These are phyloP conservation scores for Pantherophis guttatus DNA, from an alignment of 2,113 vertebrate species.

Conservation along the genomic window DNA sequence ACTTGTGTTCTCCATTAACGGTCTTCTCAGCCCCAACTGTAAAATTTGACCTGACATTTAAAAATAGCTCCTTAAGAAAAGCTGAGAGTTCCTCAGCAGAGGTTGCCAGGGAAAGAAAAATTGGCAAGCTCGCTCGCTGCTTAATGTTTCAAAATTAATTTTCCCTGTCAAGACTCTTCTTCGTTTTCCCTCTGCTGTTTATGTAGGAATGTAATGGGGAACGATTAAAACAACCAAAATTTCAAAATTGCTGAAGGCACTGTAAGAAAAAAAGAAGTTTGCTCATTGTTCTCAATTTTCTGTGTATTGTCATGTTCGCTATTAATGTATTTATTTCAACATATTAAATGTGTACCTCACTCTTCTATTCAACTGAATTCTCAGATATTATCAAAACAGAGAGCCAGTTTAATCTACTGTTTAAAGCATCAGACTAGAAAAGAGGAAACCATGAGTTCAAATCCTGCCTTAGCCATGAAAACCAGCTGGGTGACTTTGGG, in stretches of 20 bases:
- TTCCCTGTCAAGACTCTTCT: slow-evolving; percentile 65
- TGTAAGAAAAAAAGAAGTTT: slow-evolving; percentile 49
- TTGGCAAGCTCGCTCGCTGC: slow-evolving; percentile 40
- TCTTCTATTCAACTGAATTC: neutral
- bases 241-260: slow-evolving; percentile 56
- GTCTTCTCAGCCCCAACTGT: slow-evolving; percentile 45
- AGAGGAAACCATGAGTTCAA: neutral
- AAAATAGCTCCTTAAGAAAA: slow-evolving; percentile 48
- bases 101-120: slow-evolving; percentile 43
- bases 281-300: slow-evolving; percentile 44
- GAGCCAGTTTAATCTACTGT: neutral
- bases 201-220: slow-evolving; percentile 68
- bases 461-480: neutral
- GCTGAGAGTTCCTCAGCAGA: slow-evolving; percentile 32
- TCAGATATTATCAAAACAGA: neutral
- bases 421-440: neutral
- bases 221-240: slow-evolving; percentile 65
- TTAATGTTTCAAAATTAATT: slow-evolving; percentile 66
- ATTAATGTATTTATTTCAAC: neutral
- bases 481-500: neutral
- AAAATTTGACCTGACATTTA: slow-evolving; percentile 52
- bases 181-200: slow-evolving; percentile 66
- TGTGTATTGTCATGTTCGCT: neutral
- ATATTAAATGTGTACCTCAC: neutral
- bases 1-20: slow-evolving; percentile 41